Conservation (phyloP, 2,113 vertebrate species). For the Pluvianellus socialis region DNA sequence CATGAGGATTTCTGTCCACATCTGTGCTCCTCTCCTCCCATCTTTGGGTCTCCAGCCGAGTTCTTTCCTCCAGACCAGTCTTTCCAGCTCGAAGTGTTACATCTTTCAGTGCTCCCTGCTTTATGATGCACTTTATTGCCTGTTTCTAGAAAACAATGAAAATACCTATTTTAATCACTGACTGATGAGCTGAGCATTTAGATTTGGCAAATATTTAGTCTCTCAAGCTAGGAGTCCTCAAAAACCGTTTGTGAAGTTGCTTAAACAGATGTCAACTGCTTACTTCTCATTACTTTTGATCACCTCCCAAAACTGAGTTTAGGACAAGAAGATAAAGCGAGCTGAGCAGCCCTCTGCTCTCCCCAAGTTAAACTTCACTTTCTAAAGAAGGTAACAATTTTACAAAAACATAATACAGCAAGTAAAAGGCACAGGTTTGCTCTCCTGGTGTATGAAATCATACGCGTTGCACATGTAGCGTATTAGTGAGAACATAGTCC, state of each 20-base stretch:
- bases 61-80: background rate
- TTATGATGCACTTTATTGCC: background rate
- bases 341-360: background rate
- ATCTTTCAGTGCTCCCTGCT: background rate
- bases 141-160: background rate
- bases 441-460: background rate
- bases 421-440: background rate
- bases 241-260: background rate
- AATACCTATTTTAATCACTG: background rate
- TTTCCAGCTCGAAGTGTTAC: background rate
- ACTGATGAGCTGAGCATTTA: background rate
- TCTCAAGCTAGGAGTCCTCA: background rate
- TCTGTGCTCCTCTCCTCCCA: background rate
- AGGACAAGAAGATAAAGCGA: background rate
- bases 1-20: background rate
- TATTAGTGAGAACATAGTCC: background rate
- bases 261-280: background rate
- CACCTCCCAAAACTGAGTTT: background rate
- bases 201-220: background rate
- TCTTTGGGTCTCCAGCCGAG: background rate
- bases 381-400: background rate
- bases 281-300: background rate
- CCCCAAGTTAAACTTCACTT: background rate
- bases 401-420: background rate
- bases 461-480: background rate